Conservation (phyloP, 2,113 vertebrate genomes). For the Sprattus sprattus region DNA sequence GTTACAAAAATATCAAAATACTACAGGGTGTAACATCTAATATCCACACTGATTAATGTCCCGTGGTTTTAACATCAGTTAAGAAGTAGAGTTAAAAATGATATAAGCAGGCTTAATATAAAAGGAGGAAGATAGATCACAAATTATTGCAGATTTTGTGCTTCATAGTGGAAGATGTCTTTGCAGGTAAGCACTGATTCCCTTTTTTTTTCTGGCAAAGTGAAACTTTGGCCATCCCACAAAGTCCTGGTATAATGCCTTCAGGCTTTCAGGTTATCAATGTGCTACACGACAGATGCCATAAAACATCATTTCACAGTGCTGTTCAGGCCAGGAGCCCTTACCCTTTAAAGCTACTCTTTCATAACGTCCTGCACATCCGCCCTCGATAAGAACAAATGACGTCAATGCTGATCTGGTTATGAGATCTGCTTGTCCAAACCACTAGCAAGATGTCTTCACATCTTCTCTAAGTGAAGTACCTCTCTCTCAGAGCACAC, state of each 20-base stretch:
- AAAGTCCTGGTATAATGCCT: neutral
- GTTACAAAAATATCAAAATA: no score
- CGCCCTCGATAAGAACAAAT: neutral
- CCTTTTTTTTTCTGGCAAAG: neutral
- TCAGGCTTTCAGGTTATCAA: neutral
- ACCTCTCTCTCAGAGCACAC: neutral
- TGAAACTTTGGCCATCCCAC: neutral
- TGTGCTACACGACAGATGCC: neutral
- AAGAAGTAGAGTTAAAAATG: neutral
- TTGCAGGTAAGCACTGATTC: neutral
- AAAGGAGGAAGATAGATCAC: neutral
- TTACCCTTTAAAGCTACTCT: neutral
- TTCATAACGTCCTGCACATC: neutral
- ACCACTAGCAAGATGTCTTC: neutral
- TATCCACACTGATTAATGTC: no score
- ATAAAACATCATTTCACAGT: neutral
- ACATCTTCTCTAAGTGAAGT: no score
- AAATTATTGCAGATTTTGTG: slow-evolving; percentile 19
- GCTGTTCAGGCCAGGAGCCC: neutral
- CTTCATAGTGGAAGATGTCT: neutral
- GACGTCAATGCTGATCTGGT: neutral
- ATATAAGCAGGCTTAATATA: neutral
- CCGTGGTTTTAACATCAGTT: neutral
- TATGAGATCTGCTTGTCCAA: neutral
- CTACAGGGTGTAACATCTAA: no score